Evolutionary conservation across 2,888 invertebrate genomes (phyloP).

Genomic region (Lithosia quadra): DNA sequence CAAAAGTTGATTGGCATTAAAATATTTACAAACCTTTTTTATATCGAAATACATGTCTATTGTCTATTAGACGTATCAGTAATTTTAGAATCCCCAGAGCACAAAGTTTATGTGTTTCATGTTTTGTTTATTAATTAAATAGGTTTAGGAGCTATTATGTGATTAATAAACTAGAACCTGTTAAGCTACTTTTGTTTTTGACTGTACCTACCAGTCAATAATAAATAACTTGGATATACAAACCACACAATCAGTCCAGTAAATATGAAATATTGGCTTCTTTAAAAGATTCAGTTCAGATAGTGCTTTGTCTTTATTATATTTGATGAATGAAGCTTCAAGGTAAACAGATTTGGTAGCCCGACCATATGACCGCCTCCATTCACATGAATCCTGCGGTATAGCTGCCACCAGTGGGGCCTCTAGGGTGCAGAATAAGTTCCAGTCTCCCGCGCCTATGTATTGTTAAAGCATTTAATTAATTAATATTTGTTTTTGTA

Average conservation of each 20-base stretch:
- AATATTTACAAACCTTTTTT: too few species aligned
- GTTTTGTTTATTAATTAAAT: too few species aligned
- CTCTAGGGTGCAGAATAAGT: conserved; percentile 94
- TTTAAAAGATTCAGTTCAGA: conserved; percentile 93
- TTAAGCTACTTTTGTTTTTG: too few species aligned
- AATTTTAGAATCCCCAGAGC: too few species aligned
- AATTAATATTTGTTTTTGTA: conserved; percentile 21
- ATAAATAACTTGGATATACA: conserved; percentile 60
- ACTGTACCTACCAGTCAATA: background rate
- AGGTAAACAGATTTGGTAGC: conserved; percentile 94
- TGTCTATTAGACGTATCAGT: too few species aligned
- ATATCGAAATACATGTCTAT: too few species aligned
- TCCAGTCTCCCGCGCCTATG: conserved; percentile 94
- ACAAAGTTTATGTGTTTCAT: too few species aligned
- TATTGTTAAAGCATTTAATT: conserved; percentile 13
- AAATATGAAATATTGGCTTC: conserved; percentile 97
- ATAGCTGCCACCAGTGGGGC: conserved; percentile 92
- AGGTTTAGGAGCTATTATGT: too few species aligned
- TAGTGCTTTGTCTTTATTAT: conserved; percentile 91
- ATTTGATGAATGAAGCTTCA: conserved; percentile 93
- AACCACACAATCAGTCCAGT: conserved; percentile 98
- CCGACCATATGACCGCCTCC: conserved; percentile 96
- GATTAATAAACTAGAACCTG: too few species aligned
- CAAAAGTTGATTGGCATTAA: too few species aligned
- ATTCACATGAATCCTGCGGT: conserved; percentile 95